These are phyloP conservation scores for Drosophila austrosaltans DNA, from an alignment of 2,888 invertebrate genomes.

Conservation along the genomic window DNA sequence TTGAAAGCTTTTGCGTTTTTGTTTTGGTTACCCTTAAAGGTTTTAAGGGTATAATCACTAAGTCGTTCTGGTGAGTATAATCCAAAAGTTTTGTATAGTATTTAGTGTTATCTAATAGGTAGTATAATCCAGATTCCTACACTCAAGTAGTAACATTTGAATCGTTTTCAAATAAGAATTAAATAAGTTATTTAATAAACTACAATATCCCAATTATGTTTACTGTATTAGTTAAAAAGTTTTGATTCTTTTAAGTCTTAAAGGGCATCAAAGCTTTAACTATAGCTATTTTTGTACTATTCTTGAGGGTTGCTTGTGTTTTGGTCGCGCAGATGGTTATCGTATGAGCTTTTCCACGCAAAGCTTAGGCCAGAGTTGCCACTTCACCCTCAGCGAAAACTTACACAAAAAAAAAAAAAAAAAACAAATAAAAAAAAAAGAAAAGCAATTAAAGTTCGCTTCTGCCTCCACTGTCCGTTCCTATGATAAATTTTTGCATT, in stretches of 20 bases:
- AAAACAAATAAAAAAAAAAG: conserved; percentile 20
- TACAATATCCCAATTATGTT: no score
- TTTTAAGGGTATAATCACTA: not conserved
- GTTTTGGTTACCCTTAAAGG: conserved; percentile 23
- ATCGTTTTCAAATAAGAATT: no score
- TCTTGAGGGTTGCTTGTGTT: conserved; percentile 55
- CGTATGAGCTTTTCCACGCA: conserved; percentile 39
- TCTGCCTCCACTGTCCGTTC: conserved; percentile 52
- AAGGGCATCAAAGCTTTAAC: conserved; percentile 29
- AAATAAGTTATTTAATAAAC: no score
- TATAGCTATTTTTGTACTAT: not conserved
- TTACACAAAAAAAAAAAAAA: conserved; percentile 11
- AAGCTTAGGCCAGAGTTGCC: conserved; percentile 49
- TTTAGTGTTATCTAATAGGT: no score
- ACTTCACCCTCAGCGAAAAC: conserved; percentile 42
- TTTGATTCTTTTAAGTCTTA: not conserved
- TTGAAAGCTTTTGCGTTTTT: conserved; percentile 49
- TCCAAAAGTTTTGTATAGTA: not conserved
- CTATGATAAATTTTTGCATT: conserved; percentile 82
- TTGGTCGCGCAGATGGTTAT: conserved; percentile 43
- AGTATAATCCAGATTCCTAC: no score
- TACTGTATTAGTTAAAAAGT: not conserved
- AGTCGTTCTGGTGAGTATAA: not conserved
- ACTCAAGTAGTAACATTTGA: no score
- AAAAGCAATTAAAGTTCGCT: conserved; percentile 62